A percentile compares a stretch with the other conserved stretches of the same genome.
These are phyloP conservation scores for Abrostola tripartita DNA, from an alignment of 2,888 invertebrate species.

Conservation along the genomic window DNA sequence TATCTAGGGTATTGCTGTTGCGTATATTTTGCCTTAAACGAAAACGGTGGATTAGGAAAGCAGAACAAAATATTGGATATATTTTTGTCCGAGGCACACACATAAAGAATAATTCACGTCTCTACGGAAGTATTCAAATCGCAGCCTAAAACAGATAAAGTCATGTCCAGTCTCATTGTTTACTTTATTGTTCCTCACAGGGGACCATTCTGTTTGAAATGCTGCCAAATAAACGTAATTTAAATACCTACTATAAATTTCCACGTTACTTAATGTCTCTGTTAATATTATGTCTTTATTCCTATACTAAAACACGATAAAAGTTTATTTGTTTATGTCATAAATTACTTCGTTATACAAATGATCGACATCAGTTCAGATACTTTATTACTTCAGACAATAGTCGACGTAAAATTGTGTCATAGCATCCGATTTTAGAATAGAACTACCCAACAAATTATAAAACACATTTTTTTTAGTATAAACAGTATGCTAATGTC, in stretches of 20 bases:
- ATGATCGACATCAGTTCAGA: slow-evolving; percentile 29
- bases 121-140: slow-evolving; percentile 14
- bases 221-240: slow-evolving; percentile 45
- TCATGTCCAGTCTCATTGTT: slow-evolving; percentile 42
- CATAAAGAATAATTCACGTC: slow-evolving; percentile 9
- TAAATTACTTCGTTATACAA: slow-evolving; percentile 42
- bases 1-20: slow-evolving; percentile 18
- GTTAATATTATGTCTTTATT: slow-evolving; percentile 24
- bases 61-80: not conserved
- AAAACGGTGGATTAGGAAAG: not conserved
- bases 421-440: slow-evolving; percentile 13
- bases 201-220: slow-evolving; percentile 35
- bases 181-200: slow-evolving; percentile 28
- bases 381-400: slow-evolving; percentile 10
- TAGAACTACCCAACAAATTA: not conserved
- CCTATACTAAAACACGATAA: slow-evolving; percentile 29
- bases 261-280: slow-evolving; percentile 20
- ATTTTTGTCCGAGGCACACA: not conserved
- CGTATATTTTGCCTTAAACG: not conserved
- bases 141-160: slow-evolving; percentile 24
- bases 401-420: not conserved
- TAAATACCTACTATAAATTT: slow-evolving; percentile 18
- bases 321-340: slow-evolving; percentile 53
- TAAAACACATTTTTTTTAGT: not conserved
- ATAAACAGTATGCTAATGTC: too few species aligned